These are phyloP conservation scores for Pangasianodon gigas DNA, from an alignment of 2,113 vertebrate genomes.

Conservation along the genomic window DNA sequence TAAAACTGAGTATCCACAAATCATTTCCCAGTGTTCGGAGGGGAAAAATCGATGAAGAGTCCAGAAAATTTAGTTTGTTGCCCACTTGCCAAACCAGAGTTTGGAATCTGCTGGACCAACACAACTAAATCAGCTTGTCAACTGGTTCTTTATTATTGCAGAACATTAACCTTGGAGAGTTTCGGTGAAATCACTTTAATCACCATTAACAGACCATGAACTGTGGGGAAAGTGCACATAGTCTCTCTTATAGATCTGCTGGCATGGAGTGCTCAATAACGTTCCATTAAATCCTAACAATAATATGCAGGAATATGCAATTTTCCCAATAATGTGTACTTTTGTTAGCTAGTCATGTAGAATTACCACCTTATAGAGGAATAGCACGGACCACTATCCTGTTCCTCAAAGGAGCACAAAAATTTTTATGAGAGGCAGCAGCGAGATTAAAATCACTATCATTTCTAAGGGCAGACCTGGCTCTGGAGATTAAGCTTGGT, in stretches of 20 bases:
- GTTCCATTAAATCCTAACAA: slow-evolving; percentile 10
- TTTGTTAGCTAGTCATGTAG: slow-evolving; percentile 55
- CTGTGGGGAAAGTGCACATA: not conserved
- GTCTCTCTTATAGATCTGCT: not conserved
- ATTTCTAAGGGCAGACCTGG: slow-evolving; percentile 59
- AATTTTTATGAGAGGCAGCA: slow-evolving; percentile 57
- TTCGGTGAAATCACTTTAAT: slow-evolving; percentile 53
- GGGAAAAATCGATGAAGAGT: slow-evolving; percentile 57
- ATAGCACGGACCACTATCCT: slow-evolving; percentile 60
- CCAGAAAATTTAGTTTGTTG: slow-evolving; percentile 59
- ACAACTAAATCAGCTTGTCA: slow-evolving; percentile 61
- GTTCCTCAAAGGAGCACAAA: slow-evolving; percentile 47
- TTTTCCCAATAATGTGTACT: slow-evolving; percentile 36
- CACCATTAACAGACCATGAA: slow-evolving; percentile 35
- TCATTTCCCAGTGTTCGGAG: slow-evolving; percentile 63
- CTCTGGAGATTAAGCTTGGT: slow-evolving; percentile 64
- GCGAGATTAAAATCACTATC: slow-evolving; percentile 44
- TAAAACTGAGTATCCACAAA: slow-evolving; percentile 64
- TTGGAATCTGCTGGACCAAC: slow-evolving; percentile 55
- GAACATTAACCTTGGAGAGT: slow-evolving; percentile 54
- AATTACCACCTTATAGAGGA: slow-evolving; percentile 55
- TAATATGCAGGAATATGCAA: slow-evolving; percentile 44
- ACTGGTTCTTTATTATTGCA: slow-evolving; percentile 51
- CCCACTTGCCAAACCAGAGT: slow-evolving; percentile 56
- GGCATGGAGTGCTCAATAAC: not conserved